phyloP scores from a whole-genome alignment of 2,797 vertebrate genomes.

The Smutsia temminckii region DNA sequence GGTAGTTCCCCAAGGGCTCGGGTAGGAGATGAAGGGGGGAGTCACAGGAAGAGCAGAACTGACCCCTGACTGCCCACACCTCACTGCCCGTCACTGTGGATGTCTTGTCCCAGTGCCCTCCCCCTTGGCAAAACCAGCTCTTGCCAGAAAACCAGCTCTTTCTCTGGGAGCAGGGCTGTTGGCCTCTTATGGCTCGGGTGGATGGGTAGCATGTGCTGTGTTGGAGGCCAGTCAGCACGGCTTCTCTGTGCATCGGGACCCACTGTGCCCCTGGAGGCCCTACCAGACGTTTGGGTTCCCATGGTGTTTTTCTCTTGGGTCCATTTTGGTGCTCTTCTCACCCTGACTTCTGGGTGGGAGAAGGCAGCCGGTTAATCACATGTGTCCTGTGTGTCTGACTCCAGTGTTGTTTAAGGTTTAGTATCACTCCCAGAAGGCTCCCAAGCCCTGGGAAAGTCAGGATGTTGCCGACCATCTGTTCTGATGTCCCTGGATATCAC shows the following conservation, averaged over 20 bases:
- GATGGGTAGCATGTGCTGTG: not conserved
- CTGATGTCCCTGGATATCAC: not conserved
- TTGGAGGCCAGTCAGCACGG: not conserved
- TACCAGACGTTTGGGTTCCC: not conserved
- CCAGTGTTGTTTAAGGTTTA: not conserved
- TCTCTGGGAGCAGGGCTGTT: not conserved
- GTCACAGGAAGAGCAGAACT: not conserved
- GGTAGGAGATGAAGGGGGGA: not conserved
- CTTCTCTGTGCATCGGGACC: not conserved
- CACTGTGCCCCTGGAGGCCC: not conserved
- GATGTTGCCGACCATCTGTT: rapidly evolving
- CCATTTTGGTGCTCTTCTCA: not conserved
- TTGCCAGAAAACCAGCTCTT: not conserved
- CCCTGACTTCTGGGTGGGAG: not conserved
- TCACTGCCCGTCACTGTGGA: not conserved
- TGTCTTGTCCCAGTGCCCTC: not conserved
- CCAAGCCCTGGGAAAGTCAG: not conserved
- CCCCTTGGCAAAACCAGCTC: not conserved
- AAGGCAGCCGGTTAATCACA: not conserved
- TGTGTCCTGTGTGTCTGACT: not conserved
- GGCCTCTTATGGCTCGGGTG: not conserved
- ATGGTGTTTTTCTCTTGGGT: not conserved
- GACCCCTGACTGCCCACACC: not conserved
- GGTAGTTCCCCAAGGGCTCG: not conserved
- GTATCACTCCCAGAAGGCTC: not conserved